phyloP scores from a whole-genome alignment of 2,113 vertebrate genomes.

The Micromys minutus region DNA sequence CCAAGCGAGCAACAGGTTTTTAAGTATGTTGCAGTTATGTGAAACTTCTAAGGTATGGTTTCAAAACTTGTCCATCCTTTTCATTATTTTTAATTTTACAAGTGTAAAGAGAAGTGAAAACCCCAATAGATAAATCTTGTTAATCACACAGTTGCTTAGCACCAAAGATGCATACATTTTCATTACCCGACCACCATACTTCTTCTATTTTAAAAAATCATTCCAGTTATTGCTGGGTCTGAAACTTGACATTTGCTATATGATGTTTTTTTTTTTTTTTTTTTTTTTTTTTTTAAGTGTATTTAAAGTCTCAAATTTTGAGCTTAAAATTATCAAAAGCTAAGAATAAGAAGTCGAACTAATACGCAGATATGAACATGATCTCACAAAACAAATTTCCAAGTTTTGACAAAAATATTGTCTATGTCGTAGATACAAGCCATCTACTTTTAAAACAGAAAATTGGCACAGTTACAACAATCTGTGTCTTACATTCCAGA shows the following conservation, averaged over 20 bases:
- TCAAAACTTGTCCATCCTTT: background rate
- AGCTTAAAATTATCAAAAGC: conserved; percentile 1
- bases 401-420: conserved; percentile 17
- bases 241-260: background rate
- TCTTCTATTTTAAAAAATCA: background rate
- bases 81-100: background rate
- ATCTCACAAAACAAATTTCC: conserved; percentile 19
- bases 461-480: background rate
- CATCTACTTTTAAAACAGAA: conserved; percentile 23
- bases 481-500: background rate
- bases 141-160: background rate
- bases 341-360: background rate
- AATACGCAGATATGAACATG: background rate
- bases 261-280: background rate
- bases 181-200: fast-evolving
- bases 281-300: background rate
- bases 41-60: background rate
- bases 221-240: background rate
- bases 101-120: background rate
- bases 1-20: background rate
- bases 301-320: background rate
- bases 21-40: background rate
- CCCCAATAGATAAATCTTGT: background rate
- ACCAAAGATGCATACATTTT: background rate
- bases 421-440: background rate